phyloP scores from a whole-genome alignment of 2,888 invertebrate species.

The Balanococcus diminutus region DNA sequence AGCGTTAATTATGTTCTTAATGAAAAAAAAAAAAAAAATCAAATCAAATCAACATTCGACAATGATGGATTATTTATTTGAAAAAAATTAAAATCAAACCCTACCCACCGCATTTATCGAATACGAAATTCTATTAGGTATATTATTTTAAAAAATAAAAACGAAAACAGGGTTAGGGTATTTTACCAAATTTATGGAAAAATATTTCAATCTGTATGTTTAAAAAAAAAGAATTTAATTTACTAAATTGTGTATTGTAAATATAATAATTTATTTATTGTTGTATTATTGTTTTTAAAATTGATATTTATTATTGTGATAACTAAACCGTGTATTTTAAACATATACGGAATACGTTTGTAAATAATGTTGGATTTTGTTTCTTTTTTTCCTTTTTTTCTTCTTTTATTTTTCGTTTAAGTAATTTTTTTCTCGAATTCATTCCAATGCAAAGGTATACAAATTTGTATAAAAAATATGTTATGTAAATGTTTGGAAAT shows the following conservation, averaged over 20 bases:
- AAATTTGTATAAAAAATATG: neutral
- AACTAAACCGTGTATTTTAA: neutral
- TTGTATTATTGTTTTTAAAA: neutral
- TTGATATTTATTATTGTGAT: slow-evolving; percentile 39
- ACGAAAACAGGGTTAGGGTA: neutral
- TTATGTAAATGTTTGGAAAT: neutral
- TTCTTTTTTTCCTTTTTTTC: neutral
- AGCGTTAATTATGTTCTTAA: neutral
- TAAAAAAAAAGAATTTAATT: neutral
- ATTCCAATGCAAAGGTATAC: neutral
- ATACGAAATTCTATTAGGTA: neutral
- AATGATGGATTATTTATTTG: neutral
- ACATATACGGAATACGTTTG: neutral
- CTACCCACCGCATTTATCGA: neutral
- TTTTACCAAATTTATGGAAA: neutral
- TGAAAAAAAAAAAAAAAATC: neutral
- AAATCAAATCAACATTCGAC: neutral
- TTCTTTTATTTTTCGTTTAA: no score
- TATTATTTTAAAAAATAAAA: neutral
- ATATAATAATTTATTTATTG: slow-evolving; percentile 18
- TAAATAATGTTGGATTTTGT: slow-evolving; percentile 2
- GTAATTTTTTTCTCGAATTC: no score
- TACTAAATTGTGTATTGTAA: neutral
- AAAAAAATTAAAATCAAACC: neutral
- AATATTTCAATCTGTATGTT: neutral